Percentiles rank a stretch among this genome's conserved stretches.
Evolutionary conservation across 1,140 invertebrate genomes (phyloP).

Genomic region (Goniozus legneri): DNA sequence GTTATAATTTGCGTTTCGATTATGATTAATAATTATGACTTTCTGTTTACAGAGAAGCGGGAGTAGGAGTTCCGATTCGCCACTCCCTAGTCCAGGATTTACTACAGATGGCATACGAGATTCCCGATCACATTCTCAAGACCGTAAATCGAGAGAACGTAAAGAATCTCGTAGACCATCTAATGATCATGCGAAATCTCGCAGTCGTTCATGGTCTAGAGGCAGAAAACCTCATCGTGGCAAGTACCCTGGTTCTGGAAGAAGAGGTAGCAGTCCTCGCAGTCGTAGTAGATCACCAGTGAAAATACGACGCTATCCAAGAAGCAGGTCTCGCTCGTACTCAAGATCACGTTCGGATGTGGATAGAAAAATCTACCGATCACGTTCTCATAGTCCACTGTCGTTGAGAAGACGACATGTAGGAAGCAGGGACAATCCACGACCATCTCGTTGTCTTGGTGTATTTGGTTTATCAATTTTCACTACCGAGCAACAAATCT

Average conservation of each 20-base stretch:
- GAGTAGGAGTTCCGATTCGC: slow-evolving; percentile 45
- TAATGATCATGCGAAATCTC: slow-evolving; percentile 46
- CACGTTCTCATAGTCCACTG: slow-evolving; percentile 58
- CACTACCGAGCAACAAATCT: slow-evolving; percentile 90
- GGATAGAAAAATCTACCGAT: slow-evolving; percentile 41
- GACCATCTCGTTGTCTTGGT: slow-evolving; percentile 84
- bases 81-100: no score
- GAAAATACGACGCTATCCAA: slow-evolving; percentile 51
- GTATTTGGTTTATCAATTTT: slow-evolving; percentile 92
- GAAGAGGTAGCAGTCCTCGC: slow-evolving; percentile 38
- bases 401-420: slow-evolving; percentile 58
- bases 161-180: slow-evolving; percentile 39
- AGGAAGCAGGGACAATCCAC: slow-evolving; percentile 76
- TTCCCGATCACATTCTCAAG: slow-evolving; percentile 44
- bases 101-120: slow-evolving; percentile 28
- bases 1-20: not conserved
- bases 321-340: slow-evolving; percentile 55
- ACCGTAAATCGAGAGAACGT: slow-evolving; percentile 39
- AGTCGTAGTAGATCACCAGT: slow-evolving; percentile 56
- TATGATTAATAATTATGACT: not conserved
- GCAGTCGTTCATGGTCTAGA: slow-evolving; percentile 42
- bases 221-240: slow-evolving; percentile 41
- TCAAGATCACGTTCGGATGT: slow-evolving; percentile 44
- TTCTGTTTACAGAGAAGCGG: slow-evolving; percentile 34
- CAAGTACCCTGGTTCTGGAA: slow-evolving; percentile 37